Evolutionary conservation across 2,113 vertebrate species (phyloP).

Genomic region (Vidua chalybeata): DNA sequence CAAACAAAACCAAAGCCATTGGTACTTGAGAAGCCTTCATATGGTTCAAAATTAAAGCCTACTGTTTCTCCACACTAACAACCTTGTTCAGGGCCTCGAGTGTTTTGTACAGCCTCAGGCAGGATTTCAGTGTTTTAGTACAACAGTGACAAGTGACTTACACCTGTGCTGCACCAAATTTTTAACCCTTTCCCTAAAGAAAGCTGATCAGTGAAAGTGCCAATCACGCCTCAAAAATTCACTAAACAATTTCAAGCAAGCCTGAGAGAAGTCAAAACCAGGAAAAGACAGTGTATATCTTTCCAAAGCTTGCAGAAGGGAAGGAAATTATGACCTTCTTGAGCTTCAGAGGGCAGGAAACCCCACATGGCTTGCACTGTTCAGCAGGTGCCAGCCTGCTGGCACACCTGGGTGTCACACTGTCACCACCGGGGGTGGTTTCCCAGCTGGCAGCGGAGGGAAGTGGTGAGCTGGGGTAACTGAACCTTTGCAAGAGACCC

Average conservation of each 20-base stretch:
- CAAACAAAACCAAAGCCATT: neutral
- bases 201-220: neutral
- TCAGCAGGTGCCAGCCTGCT: neutral
- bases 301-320: neutral
- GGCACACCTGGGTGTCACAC: neutral
- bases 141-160: neutral
- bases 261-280: neutral
- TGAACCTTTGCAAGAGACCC: neutral
- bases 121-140: neutral
- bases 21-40: neutral
- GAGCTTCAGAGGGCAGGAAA: neutral
- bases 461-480: neutral
- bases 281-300: accelerated
- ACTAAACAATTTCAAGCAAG: neutral
- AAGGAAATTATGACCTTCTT: accelerated
- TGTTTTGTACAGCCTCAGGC: neutral
- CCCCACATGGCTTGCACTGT: accelerated
- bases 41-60: neutral
- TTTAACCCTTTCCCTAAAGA: neutral
- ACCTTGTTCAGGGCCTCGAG: neutral
- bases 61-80: neutral
- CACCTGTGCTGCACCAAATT: neutral
- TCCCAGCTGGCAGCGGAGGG: neutral
- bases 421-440: accelerated
- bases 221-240: neutral